phyloP scores from a whole-genome alignment of 1,140 invertebrate species.

The Cecropterus lyciades region DNA sequence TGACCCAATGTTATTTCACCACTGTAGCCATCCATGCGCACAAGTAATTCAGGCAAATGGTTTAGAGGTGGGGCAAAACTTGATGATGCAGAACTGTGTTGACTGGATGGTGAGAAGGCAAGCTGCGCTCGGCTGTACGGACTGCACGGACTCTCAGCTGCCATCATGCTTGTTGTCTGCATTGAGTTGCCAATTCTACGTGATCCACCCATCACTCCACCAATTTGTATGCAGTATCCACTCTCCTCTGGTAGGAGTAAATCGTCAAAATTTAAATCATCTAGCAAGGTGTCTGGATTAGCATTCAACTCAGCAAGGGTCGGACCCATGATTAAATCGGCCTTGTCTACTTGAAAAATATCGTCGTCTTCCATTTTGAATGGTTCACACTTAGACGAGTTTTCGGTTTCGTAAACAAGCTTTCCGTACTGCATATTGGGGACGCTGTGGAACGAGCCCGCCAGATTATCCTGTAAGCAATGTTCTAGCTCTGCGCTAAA shows the following conservation, averaged over 20 bases:
- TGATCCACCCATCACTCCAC: slow-evolving; percentile 79
- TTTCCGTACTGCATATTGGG: slow-evolving; percentile 78
- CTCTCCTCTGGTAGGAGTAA: slow-evolving; percentile 90
- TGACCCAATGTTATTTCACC: slow-evolving; percentile 84
- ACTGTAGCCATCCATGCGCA: slow-evolving; percentile 85
- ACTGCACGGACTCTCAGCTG: slow-evolving; percentile 77
- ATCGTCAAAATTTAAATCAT: slow-evolving; percentile 94
- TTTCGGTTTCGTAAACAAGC: slow-evolving; percentile 70
- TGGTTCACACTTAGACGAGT: slow-evolving; percentile 85
- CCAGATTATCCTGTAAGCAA: slow-evolving; percentile 76
- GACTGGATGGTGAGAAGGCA: slow-evolving; percentile 85
- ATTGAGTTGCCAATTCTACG: slow-evolving; percentile 67
- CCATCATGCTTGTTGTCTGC: slow-evolving; percentile 74
- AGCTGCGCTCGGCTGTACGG: slow-evolving; percentile 73
- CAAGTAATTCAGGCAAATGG: slow-evolving; percentile 88
- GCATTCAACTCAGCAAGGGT: slow-evolving; percentile 95
- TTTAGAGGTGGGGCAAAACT: slow-evolving; percentile 84
- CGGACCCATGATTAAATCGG: slow-evolving; percentile 92
- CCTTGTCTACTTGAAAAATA: slow-evolving; percentile 95
- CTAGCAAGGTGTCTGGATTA: slow-evolving; percentile 91
- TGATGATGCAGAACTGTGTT: slow-evolving; percentile 84
- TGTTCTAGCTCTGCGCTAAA: slow-evolving; percentile 84
- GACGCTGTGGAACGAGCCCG: slow-evolving; percentile 75
- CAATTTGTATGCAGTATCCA: slow-evolving; percentile 78
- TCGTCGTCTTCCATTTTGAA: slow-evolving; percentile 94